phyloP scores from a whole-genome alignment of 2,797 vertebrate genomes.

The Rallus crepitans region DNA sequence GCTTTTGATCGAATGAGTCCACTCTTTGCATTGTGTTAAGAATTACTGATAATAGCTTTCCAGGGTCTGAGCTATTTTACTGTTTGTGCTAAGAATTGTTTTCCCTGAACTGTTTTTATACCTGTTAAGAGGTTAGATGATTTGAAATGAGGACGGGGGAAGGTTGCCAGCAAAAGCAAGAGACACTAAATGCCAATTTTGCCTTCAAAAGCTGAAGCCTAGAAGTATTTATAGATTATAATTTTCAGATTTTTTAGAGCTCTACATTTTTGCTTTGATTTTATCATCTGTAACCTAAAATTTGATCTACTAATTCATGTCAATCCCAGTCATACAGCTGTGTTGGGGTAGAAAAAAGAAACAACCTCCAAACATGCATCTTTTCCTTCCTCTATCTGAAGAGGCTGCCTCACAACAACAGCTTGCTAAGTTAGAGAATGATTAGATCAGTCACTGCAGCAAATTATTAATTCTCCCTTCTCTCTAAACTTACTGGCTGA shows the following conservation, averaged over 20 bases:
- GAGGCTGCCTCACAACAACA: constrained; percentile 1
- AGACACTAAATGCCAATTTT: not conserved
- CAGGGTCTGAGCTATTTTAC: not conserved
- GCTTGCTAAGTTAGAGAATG: not conserved
- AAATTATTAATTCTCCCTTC: not conserved
- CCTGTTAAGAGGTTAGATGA: not conserved
- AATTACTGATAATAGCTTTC: not conserved
- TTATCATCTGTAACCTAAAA: constrained; percentile 58
- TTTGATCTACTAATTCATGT: not conserved
- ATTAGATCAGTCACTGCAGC: not conserved
- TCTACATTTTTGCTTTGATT: constrained; percentile 30
- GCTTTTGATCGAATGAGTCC: not conserved
- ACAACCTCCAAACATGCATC: not conserved
- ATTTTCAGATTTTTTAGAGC: constrained; percentile 4
- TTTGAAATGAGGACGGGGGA: not conserved
- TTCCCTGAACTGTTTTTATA: not conserved
- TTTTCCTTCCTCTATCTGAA: constrained; percentile 26
- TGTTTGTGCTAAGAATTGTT: not conserved
- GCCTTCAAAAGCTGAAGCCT: not conserved
- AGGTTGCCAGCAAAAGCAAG: not conserved
- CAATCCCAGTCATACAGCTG: constrained; percentile 53
- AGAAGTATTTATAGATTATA: not conserved
- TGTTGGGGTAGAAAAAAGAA: not conserved
- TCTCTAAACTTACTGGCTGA: not conserved
- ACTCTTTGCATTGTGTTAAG: not conserved